These are phyloP conservation scores for Cantharis lateralis DNA, from an alignment of 2,888 invertebrate species.

Conservation along the genomic window DNA sequence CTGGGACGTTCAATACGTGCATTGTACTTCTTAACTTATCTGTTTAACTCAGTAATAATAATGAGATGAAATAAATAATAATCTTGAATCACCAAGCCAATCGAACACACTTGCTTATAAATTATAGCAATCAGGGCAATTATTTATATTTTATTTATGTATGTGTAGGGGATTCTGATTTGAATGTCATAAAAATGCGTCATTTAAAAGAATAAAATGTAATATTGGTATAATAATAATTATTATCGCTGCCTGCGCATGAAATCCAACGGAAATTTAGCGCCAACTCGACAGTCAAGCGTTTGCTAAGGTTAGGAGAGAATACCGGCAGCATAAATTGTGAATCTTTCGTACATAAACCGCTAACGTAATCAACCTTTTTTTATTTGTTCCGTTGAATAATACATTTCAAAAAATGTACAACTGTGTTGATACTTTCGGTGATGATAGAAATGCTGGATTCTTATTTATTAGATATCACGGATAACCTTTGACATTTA, in stretches of 20 bases:
- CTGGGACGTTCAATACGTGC: not conserved
- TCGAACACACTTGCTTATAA: not conserved
- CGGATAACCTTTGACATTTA: constrained; percentile 50
- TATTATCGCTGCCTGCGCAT: constrained; percentile 16
- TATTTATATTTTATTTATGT: not conserved
- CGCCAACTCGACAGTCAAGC: constrained; percentile 17
- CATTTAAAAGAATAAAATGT: not conserved
- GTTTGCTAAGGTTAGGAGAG: constrained; percentile 13
- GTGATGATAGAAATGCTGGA: not conserved
- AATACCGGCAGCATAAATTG: constrained; percentile 15
- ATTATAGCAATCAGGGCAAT: not conserved
- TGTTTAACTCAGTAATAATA: not conserved
- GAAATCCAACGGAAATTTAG: constrained; percentile 10
- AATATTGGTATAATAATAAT: not conserved
- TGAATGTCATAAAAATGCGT: not conserved
- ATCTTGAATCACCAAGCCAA: not conserved
- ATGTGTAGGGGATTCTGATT: not conserved
- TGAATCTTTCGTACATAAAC: not conserved
- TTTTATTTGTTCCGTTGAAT: not conserved
- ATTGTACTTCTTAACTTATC: not conserved
- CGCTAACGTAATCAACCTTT: not conserved
- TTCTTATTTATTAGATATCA: constrained; percentile 3
- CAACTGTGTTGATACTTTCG: not conserved
- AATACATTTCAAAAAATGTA: not conserved
- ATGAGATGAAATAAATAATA: not conserved